phyloP scores from a whole-genome alignment of 2,888 invertebrate genomes.

The Timema cristinae region DNA sequence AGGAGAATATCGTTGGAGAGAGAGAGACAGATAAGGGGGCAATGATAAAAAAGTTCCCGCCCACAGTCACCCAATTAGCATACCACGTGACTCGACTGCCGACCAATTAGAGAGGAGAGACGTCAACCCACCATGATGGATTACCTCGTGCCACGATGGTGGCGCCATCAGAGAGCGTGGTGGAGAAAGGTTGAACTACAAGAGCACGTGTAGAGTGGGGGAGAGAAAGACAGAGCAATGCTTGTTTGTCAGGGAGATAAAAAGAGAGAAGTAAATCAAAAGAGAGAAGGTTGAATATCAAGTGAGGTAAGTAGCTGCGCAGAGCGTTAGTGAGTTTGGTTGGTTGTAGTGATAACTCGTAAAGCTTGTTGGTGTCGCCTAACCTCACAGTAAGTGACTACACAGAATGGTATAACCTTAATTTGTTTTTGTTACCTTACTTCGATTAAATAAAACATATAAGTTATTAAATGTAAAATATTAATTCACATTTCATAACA shows the following conservation, averaged over 20 bases:
- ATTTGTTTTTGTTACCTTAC: background rate
- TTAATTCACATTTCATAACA: too few relatives aligned
- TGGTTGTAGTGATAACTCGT: conserved; percentile 5
- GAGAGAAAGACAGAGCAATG: background rate
- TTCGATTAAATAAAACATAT: too few relatives aligned
- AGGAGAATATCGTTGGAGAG: background rate
- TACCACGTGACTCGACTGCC: conserved; percentile 56
- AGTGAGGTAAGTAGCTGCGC: too few relatives aligned
- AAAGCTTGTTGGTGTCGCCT: background rate
- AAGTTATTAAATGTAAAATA: too few relatives aligned
- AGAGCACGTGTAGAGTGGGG: too few relatives aligned
- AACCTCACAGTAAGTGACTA: background rate
- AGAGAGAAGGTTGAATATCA: too few relatives aligned
- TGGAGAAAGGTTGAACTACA: conserved; percentile 22
- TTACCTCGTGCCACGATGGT: conserved; percentile 40
- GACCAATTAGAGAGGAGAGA: conserved; percentile 49
- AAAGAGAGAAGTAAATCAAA: too few relatives aligned
- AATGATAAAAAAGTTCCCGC: conserved; percentile 46
- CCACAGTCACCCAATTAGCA: conserved; percentile 57
- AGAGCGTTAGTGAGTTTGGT: background rate
- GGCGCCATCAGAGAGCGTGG: conserved; percentile 23
- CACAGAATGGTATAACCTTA: conserved; percentile 1
- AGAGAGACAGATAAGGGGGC: background rate
- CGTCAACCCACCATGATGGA: conserved; percentile 59
- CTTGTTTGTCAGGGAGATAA: background rate